Evolutionary conservation across 2,888 invertebrate genomes (phyloP).

Genomic region (Silvanus unidentatus): DNA sequence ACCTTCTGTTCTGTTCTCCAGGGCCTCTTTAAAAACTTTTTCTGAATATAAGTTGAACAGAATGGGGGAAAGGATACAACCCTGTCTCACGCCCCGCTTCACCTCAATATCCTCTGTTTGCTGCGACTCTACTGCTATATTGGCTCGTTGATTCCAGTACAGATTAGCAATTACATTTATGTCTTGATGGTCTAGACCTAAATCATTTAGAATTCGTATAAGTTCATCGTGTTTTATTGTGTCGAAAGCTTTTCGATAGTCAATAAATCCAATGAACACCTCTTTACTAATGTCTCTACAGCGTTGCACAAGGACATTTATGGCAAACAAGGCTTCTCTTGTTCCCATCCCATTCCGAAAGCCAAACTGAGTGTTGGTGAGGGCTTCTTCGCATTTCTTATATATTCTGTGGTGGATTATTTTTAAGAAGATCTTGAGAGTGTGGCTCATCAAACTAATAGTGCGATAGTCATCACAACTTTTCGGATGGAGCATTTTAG

Average conservation of each 20-base stretch:
- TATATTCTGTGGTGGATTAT: no score
- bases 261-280: conserved; percentile 10
- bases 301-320: conserved; percentile 8
- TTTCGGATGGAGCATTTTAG: conserved; percentile 12
- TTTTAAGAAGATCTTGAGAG: no score
- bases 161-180: no score
- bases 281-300: conserved; percentile 12
- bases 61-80: conserved; percentile 8
- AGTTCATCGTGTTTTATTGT: conserved; percentile 11
- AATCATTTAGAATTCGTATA: conserved; percentile 8
- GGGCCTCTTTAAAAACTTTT: neutral
- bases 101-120: conserved; percentile 4
- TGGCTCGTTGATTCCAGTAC: no score
- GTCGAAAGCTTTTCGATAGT: conserved; percentile 15
- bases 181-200: no score
- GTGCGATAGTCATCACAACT: conserved; percentile 15
- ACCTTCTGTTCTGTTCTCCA: neutral
- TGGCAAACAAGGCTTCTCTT: conserved; percentile 11
- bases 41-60: neutral
- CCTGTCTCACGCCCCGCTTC: conserved; percentile 8
- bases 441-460: conserved; percentile 18
- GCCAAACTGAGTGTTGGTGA: conserved; percentile 13
- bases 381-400: conserved; percentile 11
- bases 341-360: conserved; percentile 13
- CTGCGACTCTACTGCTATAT: no score